Evolutionary conservation across 2,113 vertebrate species (phyloP), one percentile per base, ranked within the genome.

Genomic region (Campylomormyrus numenius): DNA sequence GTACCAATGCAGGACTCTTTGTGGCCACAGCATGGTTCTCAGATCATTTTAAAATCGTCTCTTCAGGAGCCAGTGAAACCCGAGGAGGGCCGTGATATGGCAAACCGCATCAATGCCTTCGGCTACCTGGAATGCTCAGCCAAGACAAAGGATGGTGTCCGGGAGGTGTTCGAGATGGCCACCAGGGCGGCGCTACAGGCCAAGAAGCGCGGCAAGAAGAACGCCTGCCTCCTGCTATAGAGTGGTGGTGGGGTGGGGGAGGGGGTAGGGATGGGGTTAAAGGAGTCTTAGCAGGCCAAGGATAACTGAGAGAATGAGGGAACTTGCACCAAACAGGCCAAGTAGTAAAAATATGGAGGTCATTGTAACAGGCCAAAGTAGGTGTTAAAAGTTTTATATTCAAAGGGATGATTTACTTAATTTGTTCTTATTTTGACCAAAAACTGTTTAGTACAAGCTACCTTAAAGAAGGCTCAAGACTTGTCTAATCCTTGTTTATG

Each of bases 51-150:
- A 39, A 80, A 80, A 80, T 80, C 31, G 19, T 80, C 11, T 53
- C 21, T 50, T 7, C 53, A 97, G 96, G 96, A 96, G 80, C 96
- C 96, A 39, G 95, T 97, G n/a, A 96, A 95, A 92, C 90, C 27
- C 56, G 96, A 97, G 89, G 96, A 96, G 31, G 96, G 95, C 13
- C 94, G 95, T 91, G 95, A 96, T 56, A 96, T 96, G 96, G 93
- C 95, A 0, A 94, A 93, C 89, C 94, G 95, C 88, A 97, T 97
- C 92, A 92, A 92, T 90, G 96, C 96, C 91, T 96, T 95, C 8
- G 94, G 96, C 70, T 97, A 96, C 91, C 94, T 96, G 90, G 96
- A 97, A 91, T 97, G 96, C 92, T 97, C 96, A 66, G 96, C 96
- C 92, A 96, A 96, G 94, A 94, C 94, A 91, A 96, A 95, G 94